Base-by-base conservation (phyloP, 2,113 vertebrate species). In the Amphiprion percula region DNA sequence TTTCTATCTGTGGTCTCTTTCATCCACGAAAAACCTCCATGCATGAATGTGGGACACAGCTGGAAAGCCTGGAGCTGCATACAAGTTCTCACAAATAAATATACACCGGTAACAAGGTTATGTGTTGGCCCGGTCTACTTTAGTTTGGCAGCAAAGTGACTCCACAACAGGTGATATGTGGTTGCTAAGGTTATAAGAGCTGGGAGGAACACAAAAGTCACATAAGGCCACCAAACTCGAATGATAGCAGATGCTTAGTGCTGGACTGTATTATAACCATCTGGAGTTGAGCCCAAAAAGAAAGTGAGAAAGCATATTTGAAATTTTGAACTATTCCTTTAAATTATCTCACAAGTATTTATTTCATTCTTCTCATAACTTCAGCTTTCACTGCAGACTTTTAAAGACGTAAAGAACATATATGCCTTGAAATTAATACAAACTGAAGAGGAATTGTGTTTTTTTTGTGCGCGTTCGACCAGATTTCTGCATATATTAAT, bases 1-100 rank as follows among this genome's bases (percentile, higher is more conserved):
- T 70, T 63, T 82, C 26, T 65, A 9, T 24, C 9, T 46, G 16
- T 74, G 70, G 73, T 67, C 50, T 54, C 24, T 73, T 80, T 56
- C 16, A 10, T 62, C 47, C 9, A 26, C 41, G 23, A 12, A 58
- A 65, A n/a, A 79, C 19, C 17, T 41, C 15, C 37, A 62, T 2
- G 23, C 60, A 39, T 26, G 17, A 15, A 53, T 54, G 41, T 50
- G 44, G 41, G 44, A 30, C 50, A 53, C 69, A 56, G 83, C 73
- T 83, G 66, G 4, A 19, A 53, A 52, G 17, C 49, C 30, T 39
- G 16, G 68, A 66, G 54, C 69, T 75, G 70, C 53, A 50, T 6
- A 58, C 1, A 46, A 50, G 19, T 24, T 28, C 55, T 37, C 33
- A 56, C 28, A n/a, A 70, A 55, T 26, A 28, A 50, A 39, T 21